A percentile compares a stretch with the other conserved stretches of the same genome.
Conservation (phyloP, 2,797 vertebrate species). For the Chloroceryle inda region DNA sequence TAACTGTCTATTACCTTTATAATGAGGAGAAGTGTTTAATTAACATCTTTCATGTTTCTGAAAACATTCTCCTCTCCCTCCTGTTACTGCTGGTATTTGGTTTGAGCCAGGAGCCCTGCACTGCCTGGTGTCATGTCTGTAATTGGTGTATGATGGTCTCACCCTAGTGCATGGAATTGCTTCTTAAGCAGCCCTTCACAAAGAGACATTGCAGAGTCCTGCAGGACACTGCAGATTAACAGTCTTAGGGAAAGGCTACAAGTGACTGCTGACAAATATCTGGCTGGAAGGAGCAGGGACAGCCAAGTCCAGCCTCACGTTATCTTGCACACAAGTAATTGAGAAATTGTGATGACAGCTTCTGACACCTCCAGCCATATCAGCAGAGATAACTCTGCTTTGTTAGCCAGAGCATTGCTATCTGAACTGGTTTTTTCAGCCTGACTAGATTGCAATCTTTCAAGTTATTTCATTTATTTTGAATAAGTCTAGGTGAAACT, state of each 20-base stretch:
- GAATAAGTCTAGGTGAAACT: neutral
- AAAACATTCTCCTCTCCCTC: neutral
- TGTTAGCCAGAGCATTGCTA: neutral
- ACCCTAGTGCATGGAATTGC: neutral
- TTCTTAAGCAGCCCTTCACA: neutral
- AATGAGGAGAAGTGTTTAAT: neutral
- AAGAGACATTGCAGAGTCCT: neutral
- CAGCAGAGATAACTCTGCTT: neutral
- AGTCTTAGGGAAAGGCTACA: neutral
- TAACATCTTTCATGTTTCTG: neutral
- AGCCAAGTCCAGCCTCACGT: neutral
- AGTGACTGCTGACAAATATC: neutral
- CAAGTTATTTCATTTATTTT: neutral
- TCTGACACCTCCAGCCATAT: neutral
- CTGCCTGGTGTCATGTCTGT: neutral
- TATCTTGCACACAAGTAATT: neutral
- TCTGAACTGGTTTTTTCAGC: neutral
- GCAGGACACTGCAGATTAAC: neutral
- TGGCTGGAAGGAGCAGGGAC: neutral
- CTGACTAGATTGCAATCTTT: neutral
- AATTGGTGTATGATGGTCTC: neutral
- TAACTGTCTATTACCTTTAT: neutral
- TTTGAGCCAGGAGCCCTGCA: neutral
- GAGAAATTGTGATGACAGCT: neutral
- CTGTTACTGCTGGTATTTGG: neutral